These are phyloP conservation scores for Brachymystax lenok DNA, from an alignment of 2,797 vertebrate species.

Conservation along the genomic window DNA sequence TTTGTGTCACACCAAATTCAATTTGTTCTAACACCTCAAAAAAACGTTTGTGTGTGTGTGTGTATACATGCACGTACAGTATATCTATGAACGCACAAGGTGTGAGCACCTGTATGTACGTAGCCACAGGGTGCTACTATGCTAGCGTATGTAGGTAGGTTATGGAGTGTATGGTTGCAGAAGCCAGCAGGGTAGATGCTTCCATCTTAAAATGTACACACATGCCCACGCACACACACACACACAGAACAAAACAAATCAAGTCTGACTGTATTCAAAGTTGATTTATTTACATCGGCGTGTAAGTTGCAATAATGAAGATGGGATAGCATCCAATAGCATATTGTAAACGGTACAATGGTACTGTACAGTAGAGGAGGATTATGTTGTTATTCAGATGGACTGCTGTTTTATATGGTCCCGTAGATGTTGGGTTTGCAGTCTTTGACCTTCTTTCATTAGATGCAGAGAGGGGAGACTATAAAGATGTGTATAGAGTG, in stretches of 20 bases:
- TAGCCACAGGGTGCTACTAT: neutral
- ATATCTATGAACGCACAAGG: slow-evolving; percentile 2
- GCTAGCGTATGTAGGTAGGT: neutral
- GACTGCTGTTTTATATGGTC: neutral
- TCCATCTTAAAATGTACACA: neutral
- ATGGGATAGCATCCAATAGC: neutral
- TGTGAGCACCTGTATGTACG: slow-evolving; percentile 14
- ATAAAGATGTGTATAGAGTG: slow-evolving; percentile 4
- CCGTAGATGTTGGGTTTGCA: slow-evolving; percentile 13
- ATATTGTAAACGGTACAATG: neutral
- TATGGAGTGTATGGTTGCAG: neutral
- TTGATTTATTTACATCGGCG: neutral
- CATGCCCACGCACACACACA: neutral
- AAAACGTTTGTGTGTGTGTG: slow-evolving; percentile 7
- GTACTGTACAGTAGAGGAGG: neutral
- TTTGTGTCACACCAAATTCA: neutral
- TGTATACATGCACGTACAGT: slow-evolving; percentile 4
- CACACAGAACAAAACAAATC: neutral
- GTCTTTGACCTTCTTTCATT: slow-evolving; percentile 22
- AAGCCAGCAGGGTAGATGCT: neutral
- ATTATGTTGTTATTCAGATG: neutral
- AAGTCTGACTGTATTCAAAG: neutral
- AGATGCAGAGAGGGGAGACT: slow-evolving; percentile 24
- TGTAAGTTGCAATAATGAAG: neutral
- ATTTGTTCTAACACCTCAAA: neutral